phyloP scores from a whole-genome alignment of 2,888 invertebrate species.

The Herminia tarsipennalis region DNA sequence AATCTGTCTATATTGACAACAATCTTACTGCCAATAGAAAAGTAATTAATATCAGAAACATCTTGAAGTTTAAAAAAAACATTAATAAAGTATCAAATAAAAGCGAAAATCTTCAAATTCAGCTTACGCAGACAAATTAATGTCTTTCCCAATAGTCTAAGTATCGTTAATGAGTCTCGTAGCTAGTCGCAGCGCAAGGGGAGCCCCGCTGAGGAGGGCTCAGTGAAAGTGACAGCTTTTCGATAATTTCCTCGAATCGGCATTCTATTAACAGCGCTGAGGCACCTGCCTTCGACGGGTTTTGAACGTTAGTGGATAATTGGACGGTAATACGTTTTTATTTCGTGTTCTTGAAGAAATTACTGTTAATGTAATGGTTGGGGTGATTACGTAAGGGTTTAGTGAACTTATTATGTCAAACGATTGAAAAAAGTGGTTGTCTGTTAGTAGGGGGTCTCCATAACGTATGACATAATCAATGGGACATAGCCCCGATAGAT shows the following conservation, averaged over 20 bases:
- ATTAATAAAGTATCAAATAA: not conserved
- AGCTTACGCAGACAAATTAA: constrained; percentile 26
- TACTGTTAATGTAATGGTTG: no score
- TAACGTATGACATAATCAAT: no score
- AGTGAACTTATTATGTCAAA: no score
- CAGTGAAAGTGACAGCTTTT: constrained; percentile 46
- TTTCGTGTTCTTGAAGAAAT: not conserved
- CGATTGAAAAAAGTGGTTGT: no score
- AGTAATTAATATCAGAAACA: no score
- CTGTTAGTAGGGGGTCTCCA: no score
- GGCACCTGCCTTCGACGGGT: constrained; percentile 32
- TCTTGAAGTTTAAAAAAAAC: no score
- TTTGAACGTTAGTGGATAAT: constrained; percentile 27
- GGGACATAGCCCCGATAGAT: no score
- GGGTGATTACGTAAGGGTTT: no score
- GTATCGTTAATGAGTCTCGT: constrained; percentile 42
- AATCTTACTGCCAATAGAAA: no score
- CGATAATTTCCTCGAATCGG: constrained; percentile 44
- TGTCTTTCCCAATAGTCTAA: constrained; percentile 41
- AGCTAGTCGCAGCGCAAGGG: constrained; percentile 28
- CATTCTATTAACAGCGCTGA: constrained; percentile 45
- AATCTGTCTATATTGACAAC: no score
- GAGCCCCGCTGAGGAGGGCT: constrained; percentile 36
- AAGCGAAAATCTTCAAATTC: constrained; percentile 1
- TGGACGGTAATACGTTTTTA: constrained; percentile 11